phyloP scores from a whole-genome alignment of 2,113 vertebrate species.

The Anolis sagrei region DNA sequence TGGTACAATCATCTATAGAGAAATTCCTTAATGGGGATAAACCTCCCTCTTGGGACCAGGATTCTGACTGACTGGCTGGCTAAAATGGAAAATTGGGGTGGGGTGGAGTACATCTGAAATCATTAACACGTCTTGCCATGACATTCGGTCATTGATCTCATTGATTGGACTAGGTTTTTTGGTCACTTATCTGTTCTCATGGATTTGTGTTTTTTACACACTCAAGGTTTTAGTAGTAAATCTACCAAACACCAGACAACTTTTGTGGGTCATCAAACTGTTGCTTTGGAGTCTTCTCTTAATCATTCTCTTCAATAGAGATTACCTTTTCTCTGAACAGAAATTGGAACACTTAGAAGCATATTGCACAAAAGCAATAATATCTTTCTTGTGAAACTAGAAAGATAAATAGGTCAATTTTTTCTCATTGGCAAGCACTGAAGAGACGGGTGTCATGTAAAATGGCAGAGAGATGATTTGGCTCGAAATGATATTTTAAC shows the following conservation, averaged over 20 bases:
- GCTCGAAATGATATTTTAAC: constrained; percentile 22
- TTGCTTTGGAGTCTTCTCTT: not conserved
- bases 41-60: not conserved
- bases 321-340: not conserved
- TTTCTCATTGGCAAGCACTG: not conserved
- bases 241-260: not conserved
- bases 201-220: not conserved
- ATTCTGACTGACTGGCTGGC: not conserved
- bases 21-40: not conserved
- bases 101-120: too few relatives aligned
- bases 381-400: not conserved
- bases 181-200: not conserved
- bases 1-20: not conserved
- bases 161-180: not conserved
- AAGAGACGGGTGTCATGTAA: not conserved
- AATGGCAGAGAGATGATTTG: constrained; percentile 4
- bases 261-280: not conserved
- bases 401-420: not conserved
- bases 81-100: not conserved
- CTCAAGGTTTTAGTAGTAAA: not conserved
- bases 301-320: not conserved
- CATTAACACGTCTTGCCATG: too few relatives aligned
- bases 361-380: not conserved
- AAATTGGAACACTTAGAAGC: not conserved
- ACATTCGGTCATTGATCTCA: not conserved